Evolutionary conservation across 2,113 vertebrate species (phyloP).

Genomic region (Aegotheles bennettii): DNA sequence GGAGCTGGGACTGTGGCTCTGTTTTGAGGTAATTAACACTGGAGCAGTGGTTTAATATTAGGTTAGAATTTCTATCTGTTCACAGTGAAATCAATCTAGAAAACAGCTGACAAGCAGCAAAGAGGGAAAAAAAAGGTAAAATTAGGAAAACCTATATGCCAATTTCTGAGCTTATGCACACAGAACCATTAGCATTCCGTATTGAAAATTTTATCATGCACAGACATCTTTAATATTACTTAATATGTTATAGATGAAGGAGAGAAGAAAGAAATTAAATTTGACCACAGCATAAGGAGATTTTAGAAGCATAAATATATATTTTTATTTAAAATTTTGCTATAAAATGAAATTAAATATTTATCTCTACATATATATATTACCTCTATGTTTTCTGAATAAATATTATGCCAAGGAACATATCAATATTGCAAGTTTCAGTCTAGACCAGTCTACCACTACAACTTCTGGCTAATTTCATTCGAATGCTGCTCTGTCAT

Average conservation of each 20-base stretch:
- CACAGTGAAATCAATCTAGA: not conserved
- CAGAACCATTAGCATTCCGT: not conserved
- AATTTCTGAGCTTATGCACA: not conserved
- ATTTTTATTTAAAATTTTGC: not conserved
- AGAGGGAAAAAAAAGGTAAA: not conserved
- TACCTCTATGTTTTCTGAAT: not conserved
- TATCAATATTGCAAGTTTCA: not conserved
- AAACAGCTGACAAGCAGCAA: not conserved
- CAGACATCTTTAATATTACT: not conserved
- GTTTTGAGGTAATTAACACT: not conserved
- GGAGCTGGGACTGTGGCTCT: not conserved
- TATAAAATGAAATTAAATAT: not conserved
- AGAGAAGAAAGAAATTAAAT: constrained; percentile 16
- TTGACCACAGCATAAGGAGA: not conserved
- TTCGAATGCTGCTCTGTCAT: constrained; percentile 10
- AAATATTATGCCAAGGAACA: constrained; percentile 14
- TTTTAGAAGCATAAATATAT: not conserved
- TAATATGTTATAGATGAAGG: not conserved
- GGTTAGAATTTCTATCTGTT: not conserved
- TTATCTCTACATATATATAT: not conserved
- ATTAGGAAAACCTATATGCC: not conserved
- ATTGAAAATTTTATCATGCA: not conserved
- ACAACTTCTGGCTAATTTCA: constrained; percentile 38
- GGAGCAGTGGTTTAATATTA: not conserved
- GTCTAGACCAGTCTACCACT: not conserved